A percentile compares a stretch with the other conserved stretches of the same genome.
phyloP scores from a whole-genome alignment of 2,797 vertebrate species.

The Lacerta agilis region DNA sequence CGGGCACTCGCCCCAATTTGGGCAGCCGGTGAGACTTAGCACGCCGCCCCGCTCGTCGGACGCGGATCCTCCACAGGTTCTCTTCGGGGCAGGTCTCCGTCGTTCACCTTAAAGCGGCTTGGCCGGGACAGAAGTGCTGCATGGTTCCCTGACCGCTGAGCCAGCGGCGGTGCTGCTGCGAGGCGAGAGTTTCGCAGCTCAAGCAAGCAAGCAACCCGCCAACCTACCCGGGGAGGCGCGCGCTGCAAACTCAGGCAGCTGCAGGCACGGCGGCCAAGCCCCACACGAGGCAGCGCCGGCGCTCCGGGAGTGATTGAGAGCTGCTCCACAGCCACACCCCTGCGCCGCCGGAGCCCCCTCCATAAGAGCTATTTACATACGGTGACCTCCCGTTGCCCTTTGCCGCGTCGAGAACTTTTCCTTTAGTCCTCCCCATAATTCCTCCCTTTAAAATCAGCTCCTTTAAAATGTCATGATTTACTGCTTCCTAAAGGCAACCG shows the following conservation, averaged over 20 bases:
- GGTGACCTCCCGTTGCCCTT: conserved; percentile 73
- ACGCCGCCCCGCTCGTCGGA: not conserved
- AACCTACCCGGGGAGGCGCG: not conserved
- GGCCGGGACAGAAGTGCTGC: not conserved
- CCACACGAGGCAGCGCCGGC: conserved; percentile 32
- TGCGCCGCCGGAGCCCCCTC: conserved; percentile 58
- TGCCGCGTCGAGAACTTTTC: accelerated
- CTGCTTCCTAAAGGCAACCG: not conserved
- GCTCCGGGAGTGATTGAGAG: conserved; percentile 70
- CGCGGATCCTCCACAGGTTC: not conserved
- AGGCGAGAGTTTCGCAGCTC: not conserved
- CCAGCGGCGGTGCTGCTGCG: not conserved
- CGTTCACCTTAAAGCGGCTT: not conserved
- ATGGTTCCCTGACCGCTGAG: not conserved
- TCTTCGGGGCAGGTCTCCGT: not conserved
- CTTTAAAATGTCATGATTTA: not conserved
- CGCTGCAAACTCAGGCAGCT: not conserved
- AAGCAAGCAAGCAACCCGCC: not conserved
- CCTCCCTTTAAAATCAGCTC: not conserved
- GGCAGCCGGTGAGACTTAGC: too few species aligned
- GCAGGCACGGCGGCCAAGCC: conserved; percentile 28
- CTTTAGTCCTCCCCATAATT: not conserved
- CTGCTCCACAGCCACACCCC: conserved; percentile 76
- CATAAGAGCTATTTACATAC: conserved; percentile 47
- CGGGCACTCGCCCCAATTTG: not conserved